phyloP scores from a whole-genome alignment of 2,797 vertebrate genomes.

The Lates japonicus region DNA sequence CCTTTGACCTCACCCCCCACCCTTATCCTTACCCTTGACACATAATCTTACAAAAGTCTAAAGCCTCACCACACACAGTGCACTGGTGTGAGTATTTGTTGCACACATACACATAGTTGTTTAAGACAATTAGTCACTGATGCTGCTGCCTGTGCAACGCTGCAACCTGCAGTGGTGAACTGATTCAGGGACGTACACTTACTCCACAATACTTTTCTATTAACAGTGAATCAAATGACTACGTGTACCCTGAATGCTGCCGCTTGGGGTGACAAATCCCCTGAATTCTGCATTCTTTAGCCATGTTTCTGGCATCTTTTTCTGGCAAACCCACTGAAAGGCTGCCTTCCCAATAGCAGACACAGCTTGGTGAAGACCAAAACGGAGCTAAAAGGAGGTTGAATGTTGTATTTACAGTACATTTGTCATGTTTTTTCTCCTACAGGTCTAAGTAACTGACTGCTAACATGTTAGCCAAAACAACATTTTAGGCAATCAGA shows the following conservation, averaged over 20 bases:
- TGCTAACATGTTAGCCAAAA: too few relatives aligned
- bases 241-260: background rate
- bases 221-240: background rate
- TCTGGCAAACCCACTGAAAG: too few relatives aligned
- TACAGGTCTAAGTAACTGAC: too few relatives aligned
- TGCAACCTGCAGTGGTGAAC: background rate
- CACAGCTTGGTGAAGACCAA: too few relatives aligned
- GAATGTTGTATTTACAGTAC: too few relatives aligned
- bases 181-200: background rate
- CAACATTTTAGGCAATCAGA: too few relatives aligned
- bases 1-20: conserved; percentile 53
- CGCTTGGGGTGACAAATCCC: background rate
- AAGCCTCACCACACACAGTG: conserved; percentile 46
- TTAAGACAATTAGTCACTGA: background rate
- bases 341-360: too few relatives aligned
- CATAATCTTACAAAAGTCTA: conserved; percentile 36
- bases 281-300: too few relatives aligned
- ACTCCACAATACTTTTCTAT: background rate
- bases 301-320: too few relatives aligned
- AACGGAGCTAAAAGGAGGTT: too few relatives aligned
- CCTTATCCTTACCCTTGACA: conserved; percentile 11
- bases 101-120: background rate
- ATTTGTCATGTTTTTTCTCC: too few relatives aligned
- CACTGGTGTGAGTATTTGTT: background rate
- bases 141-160: background rate